Evolutionary conservation across 2,888 invertebrate genomes (phyloP).

Genomic region (Heliothis peltigera): DNA sequence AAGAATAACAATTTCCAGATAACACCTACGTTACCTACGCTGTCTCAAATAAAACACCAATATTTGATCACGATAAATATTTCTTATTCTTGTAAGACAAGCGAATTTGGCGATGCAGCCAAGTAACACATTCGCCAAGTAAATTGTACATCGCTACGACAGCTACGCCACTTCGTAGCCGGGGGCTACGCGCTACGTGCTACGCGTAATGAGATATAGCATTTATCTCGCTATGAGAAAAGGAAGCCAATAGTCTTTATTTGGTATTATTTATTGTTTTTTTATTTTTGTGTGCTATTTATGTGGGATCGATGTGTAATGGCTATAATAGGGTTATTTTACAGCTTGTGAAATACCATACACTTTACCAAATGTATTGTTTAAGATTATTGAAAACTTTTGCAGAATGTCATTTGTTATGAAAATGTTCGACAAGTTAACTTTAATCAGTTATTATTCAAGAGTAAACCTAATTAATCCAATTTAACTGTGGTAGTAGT

Average conservation of each 20-base stretch:
- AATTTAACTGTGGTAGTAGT: too few species aligned
- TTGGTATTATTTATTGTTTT: conserved; percentile 11
- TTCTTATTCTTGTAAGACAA: conserved; percentile 25
- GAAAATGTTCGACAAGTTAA: too few species aligned
- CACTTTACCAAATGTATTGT: too few species aligned
- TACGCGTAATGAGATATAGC: conserved; percentile 26
- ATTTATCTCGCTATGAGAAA: conserved; percentile 29
- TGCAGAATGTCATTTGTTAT: too few species aligned
- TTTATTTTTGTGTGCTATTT: not conserved
- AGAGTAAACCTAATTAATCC: too few species aligned
- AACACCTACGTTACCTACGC: not conserved
- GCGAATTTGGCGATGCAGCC: conserved; percentile 42
- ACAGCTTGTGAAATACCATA: too few species aligned
- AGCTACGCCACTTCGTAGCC: conserved; percentile 54
- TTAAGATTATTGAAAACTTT: too few species aligned
- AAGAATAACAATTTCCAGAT: not conserved
- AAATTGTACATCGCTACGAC: conserved; percentile 30
- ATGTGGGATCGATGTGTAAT: not conserved
- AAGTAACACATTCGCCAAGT: conserved; percentile 38
- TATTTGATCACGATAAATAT: conserved; percentile 26
- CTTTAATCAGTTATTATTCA: too few species aligned
- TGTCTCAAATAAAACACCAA: conserved; percentile 9
- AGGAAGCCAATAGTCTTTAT: conserved; percentile 36
- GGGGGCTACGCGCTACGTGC: conserved; percentile 50
- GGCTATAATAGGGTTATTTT: not conserved